Base-by-base conservation (phyloP, 92 coral and sea anemone species). In the Porites lobata region DNA sequence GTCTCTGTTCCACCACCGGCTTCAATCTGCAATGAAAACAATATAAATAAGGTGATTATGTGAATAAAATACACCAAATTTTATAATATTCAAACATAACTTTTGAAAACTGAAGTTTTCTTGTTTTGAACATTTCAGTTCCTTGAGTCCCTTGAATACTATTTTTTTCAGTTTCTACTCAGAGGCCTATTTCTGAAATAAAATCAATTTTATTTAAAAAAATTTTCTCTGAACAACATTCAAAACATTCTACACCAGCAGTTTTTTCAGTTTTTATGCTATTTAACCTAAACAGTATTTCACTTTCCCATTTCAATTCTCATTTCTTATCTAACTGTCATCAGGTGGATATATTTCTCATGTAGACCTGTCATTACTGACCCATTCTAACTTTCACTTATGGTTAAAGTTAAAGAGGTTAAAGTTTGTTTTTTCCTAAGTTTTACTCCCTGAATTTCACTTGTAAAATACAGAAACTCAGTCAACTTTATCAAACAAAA, bases 1-100 rank as follows among this genome's bases (percentile, higher is more conserved):
- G 99, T 98, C 62, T 94, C 96, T 14, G 96, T 80, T 83, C 99
- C 99, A 72, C 96, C 99, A 18, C 99, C 99, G 52, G 98, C 98
- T 89, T 98, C 99, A 75, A 98, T 98, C 99, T 96, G 14, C 59
- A 10, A 2, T 9, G 11, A 54, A 56, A 14, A 56, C 15, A 56
- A 56, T 10, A 56, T 56, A 56, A 56, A 8, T 56, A 38, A 38
- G 0, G 47, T 38, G 0, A 56, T 56, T 8, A 56, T 56, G 61
- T 3, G 47, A 38, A 38, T 38, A 11, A 56, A 56, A 56, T 56
- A 56, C 14, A 13, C 59, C 59, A 54, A 54, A 54, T 54, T 1
- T 54, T 54, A 9, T 9, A 54, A 54, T 9, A 54, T 54, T 54
- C 0, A 54, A 54, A 54, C 59, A 54, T 9, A 56, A 56, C 61